Evolutionary conservation across 2,797 vertebrate species (phyloP).

Genomic region (Jordanella pulchra): DNA sequence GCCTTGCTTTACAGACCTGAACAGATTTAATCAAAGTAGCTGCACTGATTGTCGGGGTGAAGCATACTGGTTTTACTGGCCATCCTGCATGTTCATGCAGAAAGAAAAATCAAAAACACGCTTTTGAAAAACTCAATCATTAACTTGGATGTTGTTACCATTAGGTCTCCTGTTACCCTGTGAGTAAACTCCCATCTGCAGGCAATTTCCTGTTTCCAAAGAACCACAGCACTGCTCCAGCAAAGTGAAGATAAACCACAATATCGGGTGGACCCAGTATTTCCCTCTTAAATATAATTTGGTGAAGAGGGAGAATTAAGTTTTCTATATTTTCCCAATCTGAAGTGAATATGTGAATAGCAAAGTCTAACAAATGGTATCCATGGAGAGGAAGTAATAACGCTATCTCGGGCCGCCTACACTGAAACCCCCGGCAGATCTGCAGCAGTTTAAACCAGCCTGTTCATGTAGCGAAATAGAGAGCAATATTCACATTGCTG

Average conservation of each 20-base stretch:
- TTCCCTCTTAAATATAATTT: slow-evolving; percentile 15
- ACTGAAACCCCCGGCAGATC: slow-evolving; percentile 43
- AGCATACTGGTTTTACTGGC: not conserved
- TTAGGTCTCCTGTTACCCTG: slow-evolving; percentile 7
- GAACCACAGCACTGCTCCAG: slow-evolving; percentile 4
- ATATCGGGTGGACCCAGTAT: slow-evolving; percentile 14
- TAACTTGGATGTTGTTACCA: slow-evolving; percentile 1
- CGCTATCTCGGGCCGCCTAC: slow-evolving; percentile 51
- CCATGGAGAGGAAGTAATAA: slow-evolving; percentile 50
- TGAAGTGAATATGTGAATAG: slow-evolving; percentile 34
- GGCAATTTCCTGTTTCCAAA: slow-evolving; percentile 15
- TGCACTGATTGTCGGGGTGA: slow-evolving; percentile 1
- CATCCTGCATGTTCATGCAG: slow-evolving; percentile 5
- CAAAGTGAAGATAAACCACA: slow-evolving; percentile 19
- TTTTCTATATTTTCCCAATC: slow-evolving; percentile 37
- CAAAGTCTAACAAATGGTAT: slow-evolving; percentile 51
- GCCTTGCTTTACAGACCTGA: not conserved
- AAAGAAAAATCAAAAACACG: slow-evolving; percentile 15
- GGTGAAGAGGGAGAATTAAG: slow-evolving; percentile 18
- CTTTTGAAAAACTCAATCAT: slow-evolving; percentile 14
- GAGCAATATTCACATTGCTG: slow-evolving; percentile 40
- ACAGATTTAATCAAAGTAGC: slow-evolving; percentile 7
- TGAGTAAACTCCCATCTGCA: slow-evolving; percentile 20
- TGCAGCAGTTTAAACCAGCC: slow-evolving; percentile 36
- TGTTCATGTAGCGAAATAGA: slow-evolving; percentile 40